Base-by-base conservation (phyloP, 2,888 invertebrate genomes). In the Limnephilus auricula region DNA sequence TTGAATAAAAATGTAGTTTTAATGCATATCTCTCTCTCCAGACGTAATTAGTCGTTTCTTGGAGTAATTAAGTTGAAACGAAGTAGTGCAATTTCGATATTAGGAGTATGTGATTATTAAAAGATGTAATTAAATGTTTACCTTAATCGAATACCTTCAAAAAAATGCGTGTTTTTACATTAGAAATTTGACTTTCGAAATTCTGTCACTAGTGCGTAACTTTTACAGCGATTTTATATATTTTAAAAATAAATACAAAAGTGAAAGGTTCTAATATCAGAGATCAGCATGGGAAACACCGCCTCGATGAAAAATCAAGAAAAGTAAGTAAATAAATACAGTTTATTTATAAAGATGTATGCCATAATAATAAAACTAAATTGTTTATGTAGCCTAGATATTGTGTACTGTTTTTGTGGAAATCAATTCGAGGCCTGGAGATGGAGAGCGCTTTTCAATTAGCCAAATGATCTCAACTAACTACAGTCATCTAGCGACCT, bases 231-330 rank as follows among this genome's bases (percentile, higher is more conserved):
- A 9, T 65, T 65, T 9, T 18, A 65, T 4, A 65, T 40, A 40
- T 45, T 65, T 65, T 25, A 6, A 18, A 18, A 65, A 15, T 65
- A 65, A 65, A 25, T n/a, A 25, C 65, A n/a, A 25, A 65, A 65
- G 65, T 65, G 25, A n/a, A 65, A 65, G 25, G n/a, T 65, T 65
- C 3, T 80, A 12, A 31, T 30, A 80, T 25, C 2, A 31, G 65
- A 31, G 30, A 30, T 65, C 25, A 31, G 32, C 18, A 87, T 87
- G 87, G 87, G 87, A 31, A 87, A 87, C 15, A 50, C 87, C 2
- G 87, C 87, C 25, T 87, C 87, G 18, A 65, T 87, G 50, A 87
- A 87, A 12, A 87, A 45, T 18, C 50, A 87, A 65, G 87, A 34
- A 18, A 87, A 87, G 87, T 87, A 65, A 87, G 87, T 87, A 87